These are phyloP conservation scores for Podarcis siculus DNA, from an alignment of 2,797 vertebrate genomes.

Conservation along the genomic window DNA sequence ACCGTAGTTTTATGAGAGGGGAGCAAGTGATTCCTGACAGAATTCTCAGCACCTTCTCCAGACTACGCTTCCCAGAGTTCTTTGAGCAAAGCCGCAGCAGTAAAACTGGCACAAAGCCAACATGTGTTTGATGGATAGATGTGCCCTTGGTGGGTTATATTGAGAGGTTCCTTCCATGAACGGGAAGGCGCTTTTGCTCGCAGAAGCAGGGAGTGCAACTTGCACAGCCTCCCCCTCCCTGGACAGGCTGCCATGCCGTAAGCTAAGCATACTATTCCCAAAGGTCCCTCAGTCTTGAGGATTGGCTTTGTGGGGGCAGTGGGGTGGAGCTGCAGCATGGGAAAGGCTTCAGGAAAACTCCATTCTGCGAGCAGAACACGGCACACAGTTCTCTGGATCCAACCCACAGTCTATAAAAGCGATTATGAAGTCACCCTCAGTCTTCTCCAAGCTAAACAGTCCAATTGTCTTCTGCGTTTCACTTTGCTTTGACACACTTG, in stretches of 20 bases:
- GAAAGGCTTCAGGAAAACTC: not conserved
- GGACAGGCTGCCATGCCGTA: too few species aligned
- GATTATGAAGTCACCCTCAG: not conserved
- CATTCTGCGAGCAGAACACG: too few species aligned
- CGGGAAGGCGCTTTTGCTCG: not conserved
- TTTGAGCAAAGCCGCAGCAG: not conserved
- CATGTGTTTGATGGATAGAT: not conserved
- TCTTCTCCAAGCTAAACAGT: not conserved
- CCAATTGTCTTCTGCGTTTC: too few species aligned
- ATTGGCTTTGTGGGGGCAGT: not conserved
- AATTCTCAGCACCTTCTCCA: not conserved
- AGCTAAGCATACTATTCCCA: not conserved
- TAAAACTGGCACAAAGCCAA: not conserved
- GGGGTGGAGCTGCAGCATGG: not conserved
- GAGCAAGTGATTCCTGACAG: not conserved
- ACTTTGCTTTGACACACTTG: not conserved
- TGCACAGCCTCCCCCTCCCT: not conserved
- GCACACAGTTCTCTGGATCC: too few species aligned
- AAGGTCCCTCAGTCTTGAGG: not conserved
- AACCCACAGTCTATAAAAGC: not conserved
- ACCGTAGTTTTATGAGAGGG: not conserved
- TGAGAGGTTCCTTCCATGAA: not conserved
- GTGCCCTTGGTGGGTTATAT: not conserved
- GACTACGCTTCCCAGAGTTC: not conserved
- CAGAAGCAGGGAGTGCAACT: not conserved